Conservation (phyloP, 2,797 vertebrate species). For the Pyrocephalus nanus region DNA sequence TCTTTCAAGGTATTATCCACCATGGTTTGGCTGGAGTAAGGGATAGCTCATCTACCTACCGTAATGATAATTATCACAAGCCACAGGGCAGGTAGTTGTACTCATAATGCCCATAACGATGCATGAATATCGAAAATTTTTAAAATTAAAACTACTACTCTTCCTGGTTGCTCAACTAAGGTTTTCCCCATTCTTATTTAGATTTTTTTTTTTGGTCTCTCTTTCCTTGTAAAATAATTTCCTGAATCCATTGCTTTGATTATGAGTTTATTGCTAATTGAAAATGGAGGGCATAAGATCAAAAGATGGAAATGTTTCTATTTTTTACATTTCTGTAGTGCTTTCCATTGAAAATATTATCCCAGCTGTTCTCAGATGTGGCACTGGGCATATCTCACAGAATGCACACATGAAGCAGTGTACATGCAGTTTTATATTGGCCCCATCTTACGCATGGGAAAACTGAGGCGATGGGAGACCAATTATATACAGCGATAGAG, state of each 20-base stretch:
- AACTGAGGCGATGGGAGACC: not conserved
- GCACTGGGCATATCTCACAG: not conserved
- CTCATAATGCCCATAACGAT: not conserved
- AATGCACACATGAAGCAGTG: not conserved
- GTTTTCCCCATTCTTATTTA: not conserved
- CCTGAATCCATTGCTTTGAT: not conserved
- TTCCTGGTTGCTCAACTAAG: not conserved
- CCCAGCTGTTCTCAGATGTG: not conserved
- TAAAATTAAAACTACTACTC: not conserved
- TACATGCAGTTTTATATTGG: not conserved
- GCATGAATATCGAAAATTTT: not conserved
- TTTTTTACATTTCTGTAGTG: not conserved
- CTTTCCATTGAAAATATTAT: not conserved
- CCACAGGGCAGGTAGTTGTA: not conserved
- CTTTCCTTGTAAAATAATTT: conserved; percentile 1
- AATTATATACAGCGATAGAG: not conserved
- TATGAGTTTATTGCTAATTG: not conserved
- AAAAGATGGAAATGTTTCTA: not conserved
- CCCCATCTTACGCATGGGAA: not conserved
- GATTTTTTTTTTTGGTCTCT: not conserved
- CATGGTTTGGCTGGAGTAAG: not conserved
- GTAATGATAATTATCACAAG: not conserved
- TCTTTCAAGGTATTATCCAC: not conserved
- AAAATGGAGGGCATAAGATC: not conserved
- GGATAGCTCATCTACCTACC: not conserved